Evolutionary conservation across 2,888 invertebrate species (phyloP), one percentile per base, ranked within the genome.

Genomic region (Automeris io): DNA sequence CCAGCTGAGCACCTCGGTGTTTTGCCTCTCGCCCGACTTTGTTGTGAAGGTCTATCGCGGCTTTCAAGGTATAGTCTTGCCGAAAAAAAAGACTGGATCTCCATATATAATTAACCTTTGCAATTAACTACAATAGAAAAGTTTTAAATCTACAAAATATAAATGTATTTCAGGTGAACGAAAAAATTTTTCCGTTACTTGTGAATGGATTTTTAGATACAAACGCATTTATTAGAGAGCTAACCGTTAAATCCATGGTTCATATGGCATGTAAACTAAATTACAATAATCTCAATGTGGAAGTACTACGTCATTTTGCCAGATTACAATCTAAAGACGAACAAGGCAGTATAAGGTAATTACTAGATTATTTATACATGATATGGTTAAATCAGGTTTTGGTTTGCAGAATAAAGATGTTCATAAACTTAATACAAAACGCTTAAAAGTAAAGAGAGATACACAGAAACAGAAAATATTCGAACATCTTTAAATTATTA

Each of bases 171-270:
- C 88, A 90, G 71, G 91, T 99, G 9, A 99, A 99, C 74, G 97
- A 98, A 65, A 95, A 97, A 75, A 95, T 98, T 67, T 98, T 97
- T 73, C 95, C 96, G 8, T 94, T 96, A 90, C 91, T 99, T 43
- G 92, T 94, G 38, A 94, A 96, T 63, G 99, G 99, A 2, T 99
- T 99, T 74, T 87, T 97, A 70, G 99, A 99, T 74, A 97, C 98
- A 0, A 99, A 98, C 83, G 95, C 98, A 1, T 94, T 96, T 2
- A 98, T 99, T 49, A 89, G 99, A 51, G 99, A 99, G 81, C 96
- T 97, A 77, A 99, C 99, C 1, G 96, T 99, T 39, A 98, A 98
- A 90, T 97, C 98, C 37, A 96, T 99, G 81, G 92, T 99, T 42
- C 95, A 96, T 68, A 87, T 99, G 64, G 97, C 99, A 11, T 93